Conservation (phyloP, 2,113 vertebrate genomes). For the Beaufortia kweichowensis region DNA sequence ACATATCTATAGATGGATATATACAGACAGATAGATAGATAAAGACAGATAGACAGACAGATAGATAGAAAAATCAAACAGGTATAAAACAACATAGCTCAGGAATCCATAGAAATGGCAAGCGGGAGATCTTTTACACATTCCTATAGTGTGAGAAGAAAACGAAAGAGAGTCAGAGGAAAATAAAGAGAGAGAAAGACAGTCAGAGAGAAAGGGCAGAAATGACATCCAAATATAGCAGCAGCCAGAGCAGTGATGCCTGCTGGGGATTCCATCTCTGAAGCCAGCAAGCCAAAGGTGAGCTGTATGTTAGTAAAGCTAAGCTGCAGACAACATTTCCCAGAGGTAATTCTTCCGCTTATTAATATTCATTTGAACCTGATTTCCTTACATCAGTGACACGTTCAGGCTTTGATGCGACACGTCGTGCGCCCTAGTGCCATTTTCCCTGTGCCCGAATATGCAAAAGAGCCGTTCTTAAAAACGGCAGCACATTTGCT, state of each 20-base stretch:
- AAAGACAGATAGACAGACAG: too few species aligned
- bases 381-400: slow-evolving; percentile 62
- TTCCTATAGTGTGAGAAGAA: slow-evolving; percentile 21
- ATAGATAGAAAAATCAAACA: too few species aligned
- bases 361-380: slow-evolving; percentile 77
- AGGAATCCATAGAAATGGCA: slow-evolving; percentile 15
- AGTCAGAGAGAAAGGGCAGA: slow-evolving; percentile 59
- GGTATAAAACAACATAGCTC: neutral
- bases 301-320: slow-evolving; percentile 65
- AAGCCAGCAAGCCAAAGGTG: slow-evolving; percentile 68
- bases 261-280: slow-evolving; percentile 54
- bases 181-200: slow-evolving; percentile 51
- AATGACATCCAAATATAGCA: slow-evolving; percentile 59
- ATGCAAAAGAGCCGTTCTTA: slow-evolving; percentile 31
- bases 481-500: slow-evolving; percentile 4
- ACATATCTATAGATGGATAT: too few species aligned
- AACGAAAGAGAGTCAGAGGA: slow-evolving; percentile 26
- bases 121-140: slow-evolving; percentile 10
- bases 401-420: slow-evolving; percentile 64
- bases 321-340: slow-evolving; percentile 73
- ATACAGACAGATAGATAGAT: too few species aligned
- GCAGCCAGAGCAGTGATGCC: slow-evolving; percentile 48
- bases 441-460: slow-evolving; percentile 47
- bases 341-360: slow-evolving; percentile 69
- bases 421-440: slow-evolving; percentile 49